Conservation (phyloP, 1,140 invertebrate genomes). For the Ceratina australensis region DNA sequence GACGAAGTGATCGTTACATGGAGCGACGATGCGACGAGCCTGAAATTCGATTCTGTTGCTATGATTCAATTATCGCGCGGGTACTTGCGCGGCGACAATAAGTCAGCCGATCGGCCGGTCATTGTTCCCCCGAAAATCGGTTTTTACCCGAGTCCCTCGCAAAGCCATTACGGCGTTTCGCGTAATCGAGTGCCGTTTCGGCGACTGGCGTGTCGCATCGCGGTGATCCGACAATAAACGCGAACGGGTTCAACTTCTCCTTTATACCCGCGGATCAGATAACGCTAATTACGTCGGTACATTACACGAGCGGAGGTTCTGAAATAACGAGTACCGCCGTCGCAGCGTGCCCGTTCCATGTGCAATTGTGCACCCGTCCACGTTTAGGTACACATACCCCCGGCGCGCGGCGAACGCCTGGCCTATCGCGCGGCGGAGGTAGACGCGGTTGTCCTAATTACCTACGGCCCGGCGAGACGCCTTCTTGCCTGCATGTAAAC, state of each 20-base stretch:
- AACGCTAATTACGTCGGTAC: slow-evolving; percentile 60
- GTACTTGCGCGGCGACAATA: not conserved
- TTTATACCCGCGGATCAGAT: slow-evolving; percentile 42
- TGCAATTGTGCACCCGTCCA: slow-evolving; percentile 25
- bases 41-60: not conserved
- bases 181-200: slow-evolving; percentile 36
- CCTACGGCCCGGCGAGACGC: slow-evolving; percentile 58
- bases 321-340: slow-evolving; percentile 58
- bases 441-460: slow-evolving; percentile 61
- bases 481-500: slow-evolving; percentile 66
- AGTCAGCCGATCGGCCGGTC: not conserved
- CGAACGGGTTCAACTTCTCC: slow-evolving; percentile 55
- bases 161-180: slow-evolving; percentile 12
- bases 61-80: not conserved
- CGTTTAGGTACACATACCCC: slow-evolving; percentile 32
- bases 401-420: slow-evolving; percentile 25
- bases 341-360: slow-evolving; percentile 20
- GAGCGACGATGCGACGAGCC: no score
- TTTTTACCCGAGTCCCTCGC: not conserved
- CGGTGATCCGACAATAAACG: slow-evolving; percentile 38
- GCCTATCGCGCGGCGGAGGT: slow-evolving; percentile 56
- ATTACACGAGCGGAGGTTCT: slow-evolving; percentile 46
- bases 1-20: not conserved
- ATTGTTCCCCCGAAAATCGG: not conserved
- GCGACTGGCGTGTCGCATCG: not conserved